Evolutionary conservation across 2,888 invertebrate genomes (phyloP).

Genomic region (Dioctria linearis): DNA sequence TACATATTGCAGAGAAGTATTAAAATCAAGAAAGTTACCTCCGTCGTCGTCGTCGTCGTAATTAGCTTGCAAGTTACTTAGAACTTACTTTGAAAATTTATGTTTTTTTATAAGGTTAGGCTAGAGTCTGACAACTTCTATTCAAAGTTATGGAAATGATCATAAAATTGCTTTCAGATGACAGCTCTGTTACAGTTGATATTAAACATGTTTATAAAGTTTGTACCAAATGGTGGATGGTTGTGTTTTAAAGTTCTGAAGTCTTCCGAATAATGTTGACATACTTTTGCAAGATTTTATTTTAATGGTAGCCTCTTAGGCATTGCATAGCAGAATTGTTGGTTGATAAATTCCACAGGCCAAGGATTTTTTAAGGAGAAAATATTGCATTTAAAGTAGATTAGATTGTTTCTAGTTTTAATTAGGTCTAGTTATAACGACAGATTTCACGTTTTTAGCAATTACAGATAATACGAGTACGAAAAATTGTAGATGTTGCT

Average conservation of each 20-base stretch:
- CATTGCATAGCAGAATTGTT: too few relatives aligned
- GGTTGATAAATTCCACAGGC: too few relatives aligned
- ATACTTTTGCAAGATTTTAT: not conserved
- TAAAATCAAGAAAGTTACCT: conserved; percentile 3
- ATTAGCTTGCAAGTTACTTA: conserved; percentile 31
- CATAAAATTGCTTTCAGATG: conserved; percentile 42
- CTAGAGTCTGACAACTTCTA: conserved; percentile 21
- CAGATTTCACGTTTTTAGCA: too few relatives aligned
- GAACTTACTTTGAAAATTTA: conserved; percentile 8
- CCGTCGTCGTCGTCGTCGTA: not conserved
- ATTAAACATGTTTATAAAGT: conserved; percentile 1
- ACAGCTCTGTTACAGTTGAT: not conserved
- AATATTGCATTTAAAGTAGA: too few relatives aligned
- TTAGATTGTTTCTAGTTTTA: too few relatives aligned
- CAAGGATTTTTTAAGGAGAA: too few relatives aligned
- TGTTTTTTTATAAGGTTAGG: conserved; percentile 42
- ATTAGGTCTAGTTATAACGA: too few relatives aligned
- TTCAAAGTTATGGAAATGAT: conserved; percentile 29
- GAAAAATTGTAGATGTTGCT: too few relatives aligned
- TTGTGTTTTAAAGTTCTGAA: not conserved
- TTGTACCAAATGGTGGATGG: not conserved
- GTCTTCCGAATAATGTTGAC: not conserved
- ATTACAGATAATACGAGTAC: too few relatives aligned
- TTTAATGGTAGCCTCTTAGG: too few relatives aligned
- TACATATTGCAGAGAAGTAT: conserved; percentile 13